Percentiles rank a stretch among this genome's conserved stretches.
phyloP scores from a whole-genome alignment of 1,140 invertebrate species.

The Conopomorpha cramerella region DNA sequence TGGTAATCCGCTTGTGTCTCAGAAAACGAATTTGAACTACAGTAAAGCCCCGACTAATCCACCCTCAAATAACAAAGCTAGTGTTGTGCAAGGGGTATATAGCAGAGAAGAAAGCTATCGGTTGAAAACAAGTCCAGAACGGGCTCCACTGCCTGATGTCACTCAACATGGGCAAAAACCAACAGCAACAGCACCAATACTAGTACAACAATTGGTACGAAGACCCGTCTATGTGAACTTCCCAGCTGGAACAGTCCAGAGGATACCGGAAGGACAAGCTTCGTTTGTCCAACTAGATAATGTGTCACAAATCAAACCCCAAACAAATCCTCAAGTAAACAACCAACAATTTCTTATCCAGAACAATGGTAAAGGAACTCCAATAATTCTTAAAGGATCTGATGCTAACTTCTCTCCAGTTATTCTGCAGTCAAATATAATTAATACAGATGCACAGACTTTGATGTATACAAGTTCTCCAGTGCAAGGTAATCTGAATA shows the following conservation, averaged over 20 bases:
- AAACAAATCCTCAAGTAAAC: conserved; percentile 18
- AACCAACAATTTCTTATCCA: conserved; percentile 53
- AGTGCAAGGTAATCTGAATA: conserved; percentile 40
- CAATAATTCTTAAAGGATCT: conserved; percentile 41
- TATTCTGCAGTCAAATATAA: conserved; percentile 47
- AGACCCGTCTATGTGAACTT: conserved; percentile 44
- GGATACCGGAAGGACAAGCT: conserved; percentile 22
- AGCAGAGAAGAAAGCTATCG: conserved; percentile 26
- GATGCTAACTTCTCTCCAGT: conserved; percentile 50
- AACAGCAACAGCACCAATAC: conserved; percentile 22
- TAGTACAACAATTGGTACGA: conserved; percentile 45
- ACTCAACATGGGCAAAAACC: conserved; percentile 20
- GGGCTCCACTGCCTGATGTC: conserved; percentile 18
- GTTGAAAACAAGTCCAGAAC: conserved; percentile 18
- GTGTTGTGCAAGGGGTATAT: conserved; percentile 26
- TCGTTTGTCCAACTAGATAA: conserved; percentile 31
- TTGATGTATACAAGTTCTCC: conserved; percentile 65
- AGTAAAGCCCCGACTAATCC: conserved; percentile 12
- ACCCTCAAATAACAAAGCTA: conserved; percentile 20
- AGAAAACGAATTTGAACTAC: conserved; percentile 20
- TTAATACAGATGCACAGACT: conserved; percentile 49
- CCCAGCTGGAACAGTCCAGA: conserved; percentile 28
- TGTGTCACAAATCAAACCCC: conserved; percentile 19
- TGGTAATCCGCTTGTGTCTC: conserved; percentile 42
- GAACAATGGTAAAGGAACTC: conserved; percentile 40